phyloP scores from a whole-genome alignment of 1,140 invertebrate species.

The Drosophila navojoa region DNA sequence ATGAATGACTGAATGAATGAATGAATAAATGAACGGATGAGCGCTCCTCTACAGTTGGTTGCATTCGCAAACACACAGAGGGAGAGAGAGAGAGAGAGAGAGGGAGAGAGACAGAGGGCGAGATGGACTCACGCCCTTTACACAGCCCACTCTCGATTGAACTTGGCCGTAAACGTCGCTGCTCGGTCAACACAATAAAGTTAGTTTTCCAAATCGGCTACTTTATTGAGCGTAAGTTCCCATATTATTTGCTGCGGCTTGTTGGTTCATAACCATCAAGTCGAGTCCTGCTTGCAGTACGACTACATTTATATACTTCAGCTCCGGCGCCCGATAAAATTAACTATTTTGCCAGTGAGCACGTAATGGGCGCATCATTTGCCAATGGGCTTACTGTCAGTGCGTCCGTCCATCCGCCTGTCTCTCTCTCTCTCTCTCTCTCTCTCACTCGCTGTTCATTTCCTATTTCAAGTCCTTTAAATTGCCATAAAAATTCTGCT shows the following conservation, averaged over 20 bases:
- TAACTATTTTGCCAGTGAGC: constrained; percentile 73
- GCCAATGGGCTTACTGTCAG: constrained; percentile 47
- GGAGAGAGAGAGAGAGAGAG: constrained; percentile 5
- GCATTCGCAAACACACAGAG: constrained; percentile 75
- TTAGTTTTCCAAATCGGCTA: constrained; percentile 77
- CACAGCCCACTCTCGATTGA: constrained; percentile 57
- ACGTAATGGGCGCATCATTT: constrained; percentile 80
- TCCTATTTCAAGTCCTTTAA: constrained; percentile 75
- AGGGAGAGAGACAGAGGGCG: neutral
- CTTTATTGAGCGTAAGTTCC: constrained; percentile 80
- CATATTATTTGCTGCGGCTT: constrained; percentile 78
- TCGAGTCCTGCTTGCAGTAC: constrained; percentile 26
- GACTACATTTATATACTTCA: constrained; percentile 78
- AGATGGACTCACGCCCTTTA: neutral
- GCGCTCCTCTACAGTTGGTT: constrained; percentile 76
- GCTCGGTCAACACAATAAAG: constrained; percentile 67
- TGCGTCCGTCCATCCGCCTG: neutral
- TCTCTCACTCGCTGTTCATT: constrained; percentile 44
- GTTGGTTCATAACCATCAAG: constrained; percentile 68
- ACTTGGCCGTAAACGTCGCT: constrained; percentile 54
- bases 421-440: constrained; percentile 8
- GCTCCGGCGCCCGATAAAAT: constrained; percentile 74
- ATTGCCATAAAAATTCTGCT: constrained; percentile 74
- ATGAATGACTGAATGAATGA: constrained; percentile 82
- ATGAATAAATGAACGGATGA: constrained; percentile 82